Evolutionary conservation across 1,140 invertebrate genomes (phyloP), one percentile per base, ranked within the genome.

Genomic region (Drosophila santomea): DNA sequence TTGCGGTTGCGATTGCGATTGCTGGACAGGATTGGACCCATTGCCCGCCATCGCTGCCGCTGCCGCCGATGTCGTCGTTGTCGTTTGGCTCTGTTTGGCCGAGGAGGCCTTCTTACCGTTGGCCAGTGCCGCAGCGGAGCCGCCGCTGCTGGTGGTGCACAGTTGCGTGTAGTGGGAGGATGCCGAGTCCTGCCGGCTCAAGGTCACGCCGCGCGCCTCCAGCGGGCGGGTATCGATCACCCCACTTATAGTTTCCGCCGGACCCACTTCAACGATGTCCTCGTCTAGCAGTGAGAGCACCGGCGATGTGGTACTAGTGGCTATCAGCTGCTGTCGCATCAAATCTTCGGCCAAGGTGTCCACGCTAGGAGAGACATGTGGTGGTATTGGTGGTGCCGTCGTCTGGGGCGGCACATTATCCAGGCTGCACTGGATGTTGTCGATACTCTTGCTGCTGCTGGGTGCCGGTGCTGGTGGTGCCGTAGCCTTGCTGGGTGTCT

Each of bases 231-330:
- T 95, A 74, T 95, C 95, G 39, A 95, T 95, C 28, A 95, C 92
- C 2, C 95, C 95, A 15, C 93, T 94, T 45, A 95, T 95, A 14
- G 95, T 95, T 81, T 95, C 95, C 1, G 95, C 95, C 6, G 95
- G 94, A 1, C 95, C 94, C 0, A 94, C 94, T 74, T 95, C 94
- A 0, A 94, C 94, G 62, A 94, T 94, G 41, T 90, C 81, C 51
- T 92, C 92, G 20, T 92, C 91, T 28, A 89, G 58, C 44, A 91
- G 64, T 8, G 82, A 90, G n/a, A 84, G 66, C 62, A 88, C 90
- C 7, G 80, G 80, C 43, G 81, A 90, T 0, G 76, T 84, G 32
- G 64, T 85, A 51, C 75, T 77, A n/a, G 76, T 80, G 6, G 75
- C 71, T 25, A 80, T 90, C 68, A 67, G 77, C 44, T 86, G 90